Conservation (phyloP, 2,888 invertebrate genomes). For the Crossocerus cetratus region DNA sequence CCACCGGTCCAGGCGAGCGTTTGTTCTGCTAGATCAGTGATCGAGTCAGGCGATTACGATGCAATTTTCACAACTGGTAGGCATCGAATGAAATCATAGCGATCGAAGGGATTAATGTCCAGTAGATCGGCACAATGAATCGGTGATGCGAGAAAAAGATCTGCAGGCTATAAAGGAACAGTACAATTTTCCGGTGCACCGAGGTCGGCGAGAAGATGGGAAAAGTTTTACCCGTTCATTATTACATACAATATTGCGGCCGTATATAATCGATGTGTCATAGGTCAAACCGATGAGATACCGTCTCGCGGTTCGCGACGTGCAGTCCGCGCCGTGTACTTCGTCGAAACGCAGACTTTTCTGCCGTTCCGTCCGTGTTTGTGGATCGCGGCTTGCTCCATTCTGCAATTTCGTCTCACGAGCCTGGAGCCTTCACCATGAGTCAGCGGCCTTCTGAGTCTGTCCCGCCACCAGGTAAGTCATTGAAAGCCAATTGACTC, state of each 20-base stretch:
- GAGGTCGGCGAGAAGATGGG: conserved; percentile 1
- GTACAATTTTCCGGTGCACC: not conserved
- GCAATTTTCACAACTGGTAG: too few relatives aligned
- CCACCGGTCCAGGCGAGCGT: too few relatives aligned
- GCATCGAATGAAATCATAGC: too few relatives aligned
- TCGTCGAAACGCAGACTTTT: conserved; percentile 55
- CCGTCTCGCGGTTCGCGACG: conserved; percentile 57
- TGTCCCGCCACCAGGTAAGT: conserved; percentile 40
- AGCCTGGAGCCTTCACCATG: not conserved
- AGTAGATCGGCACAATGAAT: not conserved
- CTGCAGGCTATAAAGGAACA: not conserved
- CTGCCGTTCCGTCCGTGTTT: conserved; percentile 21
- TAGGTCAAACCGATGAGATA: conserved; percentile 75
- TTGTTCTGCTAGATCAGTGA: too few relatives aligned
- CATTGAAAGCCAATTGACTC: not conserved
- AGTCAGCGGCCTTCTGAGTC: not conserved
- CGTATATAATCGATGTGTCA: conserved; percentile 69
- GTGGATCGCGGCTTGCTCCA: conserved; percentile 3
- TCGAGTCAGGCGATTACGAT: too few relatives aligned
- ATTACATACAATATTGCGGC: conserved; percentile 40
- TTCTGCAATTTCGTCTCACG: conserved; percentile 22
- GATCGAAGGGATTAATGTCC: not conserved
- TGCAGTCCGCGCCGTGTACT: conserved; percentile 71
- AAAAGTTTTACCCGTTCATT: conserved; percentile 34
- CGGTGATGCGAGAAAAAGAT: not conserved